Base-by-base conservation (phyloP, 2,888 invertebrate genomes). In the Trypoxylon attenuatum region DNA sequence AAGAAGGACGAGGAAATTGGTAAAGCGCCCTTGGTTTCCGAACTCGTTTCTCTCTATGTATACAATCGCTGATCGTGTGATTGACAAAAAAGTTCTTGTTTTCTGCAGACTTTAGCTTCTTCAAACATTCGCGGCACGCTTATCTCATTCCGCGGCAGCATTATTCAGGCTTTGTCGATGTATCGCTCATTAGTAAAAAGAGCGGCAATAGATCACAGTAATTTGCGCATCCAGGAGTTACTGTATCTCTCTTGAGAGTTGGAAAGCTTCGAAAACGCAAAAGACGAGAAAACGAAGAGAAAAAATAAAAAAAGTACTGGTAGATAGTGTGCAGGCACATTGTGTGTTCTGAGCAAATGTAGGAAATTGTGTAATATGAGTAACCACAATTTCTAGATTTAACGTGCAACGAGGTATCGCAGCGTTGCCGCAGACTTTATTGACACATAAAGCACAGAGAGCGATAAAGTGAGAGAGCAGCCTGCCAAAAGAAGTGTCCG, bases 51-150 rank as follows among this genome's bases (percentile, higher is more conserved):
- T n/a, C 38, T 65, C 21, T 63, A 53, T 51, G 39, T 73, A 46
- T 59, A 56, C 51, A 61, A 69, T 58, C 58, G 67, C 69, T 66
- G 67, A 70, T 70, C 82, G 79, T 82, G 83, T 78, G 82, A 83
- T 82, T 83, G 80, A 82, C 79, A 77, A 80, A 79, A 81, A 82
- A 82, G 82, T 82, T 82, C 80, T 82, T 82, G 74, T 78, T 79
- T 77, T 68, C 73, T 74, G 77, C 80, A 78, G 68, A 73, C 61
- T 47, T 49, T 69, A 76, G 60, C 76, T 73, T 64, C 51, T 50
- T 63, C 58, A 54, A 66, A 65, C 58, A 67, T 64, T 67, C 67
- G 72, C 66, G 64, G 59, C 69, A 73, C 73, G 62, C 73, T 73
- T 73, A 71, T 71, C 68, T 71, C 61, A 70, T 61, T 70, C 64